Conservation (phyloP, 2,113 vertebrate species). For the Lonchura striata region DNA sequence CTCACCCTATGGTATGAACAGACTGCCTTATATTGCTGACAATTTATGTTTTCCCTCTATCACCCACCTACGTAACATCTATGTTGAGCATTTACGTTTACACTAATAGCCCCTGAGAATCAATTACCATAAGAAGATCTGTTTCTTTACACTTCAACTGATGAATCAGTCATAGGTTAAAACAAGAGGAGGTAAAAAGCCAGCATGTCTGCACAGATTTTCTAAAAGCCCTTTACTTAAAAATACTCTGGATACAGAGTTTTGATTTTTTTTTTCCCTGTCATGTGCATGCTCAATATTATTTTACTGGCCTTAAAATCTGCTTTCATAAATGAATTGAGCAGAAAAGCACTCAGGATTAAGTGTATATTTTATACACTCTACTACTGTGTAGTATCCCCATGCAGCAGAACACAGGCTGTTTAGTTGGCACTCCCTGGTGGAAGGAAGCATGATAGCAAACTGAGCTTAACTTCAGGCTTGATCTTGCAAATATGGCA, state of each 20-base stretch:
- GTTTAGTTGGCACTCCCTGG: conserved; percentile 53
- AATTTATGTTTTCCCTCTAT: conserved; percentile 33
- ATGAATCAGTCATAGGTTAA: conserved; percentile 69
- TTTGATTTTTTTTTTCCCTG: background rate
- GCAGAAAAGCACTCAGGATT: background rate
- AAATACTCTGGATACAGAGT: conserved; percentile 45
- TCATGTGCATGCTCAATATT: conserved; percentile 4
- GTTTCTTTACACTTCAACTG: conserved; percentile 62
- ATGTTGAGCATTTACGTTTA: conserved; percentile 61
- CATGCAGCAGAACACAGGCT: background rate
- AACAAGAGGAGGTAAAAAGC: conserved; percentile 55
- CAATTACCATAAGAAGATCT: conserved; percentile 50
- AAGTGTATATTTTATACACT: background rate
- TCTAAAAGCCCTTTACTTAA: conserved; percentile 51
- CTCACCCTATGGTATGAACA: conserved; percentile 18
- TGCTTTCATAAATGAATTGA: conserved; percentile 11
- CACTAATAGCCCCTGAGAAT: conserved; percentile 55
- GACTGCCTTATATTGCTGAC: conserved; percentile 25
- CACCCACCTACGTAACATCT: conserved; percentile 52
- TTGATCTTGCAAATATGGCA: background rate
- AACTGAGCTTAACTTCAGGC: background rate
- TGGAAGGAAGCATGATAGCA: conserved; percentile 38
- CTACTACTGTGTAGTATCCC: background rate
- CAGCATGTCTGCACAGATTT: conserved; percentile 47
- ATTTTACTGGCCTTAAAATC: conserved; percentile 24